Percentiles rank a stretch among this genome's conserved stretches.
Conservation (phyloP, 2,888 invertebrate genomes). For the Spisula subtruncata region DNA sequence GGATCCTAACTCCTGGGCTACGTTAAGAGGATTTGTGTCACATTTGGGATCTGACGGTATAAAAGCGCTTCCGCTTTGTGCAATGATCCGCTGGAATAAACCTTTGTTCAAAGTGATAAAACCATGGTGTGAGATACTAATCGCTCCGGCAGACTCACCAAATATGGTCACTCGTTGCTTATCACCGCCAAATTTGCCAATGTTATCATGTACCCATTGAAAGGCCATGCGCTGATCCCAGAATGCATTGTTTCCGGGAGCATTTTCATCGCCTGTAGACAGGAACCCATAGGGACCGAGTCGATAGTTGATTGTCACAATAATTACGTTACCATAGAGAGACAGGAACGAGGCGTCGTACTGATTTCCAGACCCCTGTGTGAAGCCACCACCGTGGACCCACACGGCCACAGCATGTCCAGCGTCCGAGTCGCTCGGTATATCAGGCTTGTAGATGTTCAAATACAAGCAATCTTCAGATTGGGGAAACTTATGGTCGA, state of each 20-base stretch:
- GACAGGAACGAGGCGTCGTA: constrained; percentile 44
- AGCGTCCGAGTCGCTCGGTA: not conserved
- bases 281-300: constrained; percentile 72
- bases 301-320: constrained; percentile 69
- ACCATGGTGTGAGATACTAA: constrained; percentile 62
- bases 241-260: constrained; percentile 74
- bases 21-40: not conserved
- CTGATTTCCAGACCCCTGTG: constrained; percentile 22
- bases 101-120: constrained; percentile 56
- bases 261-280: constrained; percentile 59
- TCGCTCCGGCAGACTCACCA: constrained; percentile 77
- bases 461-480: constrained; percentile 74
- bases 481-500: not conserved
- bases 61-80: constrained; percentile 54
- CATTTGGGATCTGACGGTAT: not conserved
- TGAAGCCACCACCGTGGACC: constrained; percentile 67
- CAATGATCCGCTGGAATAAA: constrained; percentile 64
- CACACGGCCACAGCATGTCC: constrained; percentile 64
- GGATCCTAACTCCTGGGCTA: not conserved
- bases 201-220: constrained; percentile 72
- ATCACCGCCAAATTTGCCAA: constrained; percentile 70
- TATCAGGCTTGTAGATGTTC: constrained; percentile 64
- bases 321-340: constrained; percentile 53
- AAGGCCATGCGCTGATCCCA: constrained; percentile 74
- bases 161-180: constrained; percentile 66